Conservation (phyloP, 35 echinoderm and acorn worm species). For the Antedon bifida region DNA sequence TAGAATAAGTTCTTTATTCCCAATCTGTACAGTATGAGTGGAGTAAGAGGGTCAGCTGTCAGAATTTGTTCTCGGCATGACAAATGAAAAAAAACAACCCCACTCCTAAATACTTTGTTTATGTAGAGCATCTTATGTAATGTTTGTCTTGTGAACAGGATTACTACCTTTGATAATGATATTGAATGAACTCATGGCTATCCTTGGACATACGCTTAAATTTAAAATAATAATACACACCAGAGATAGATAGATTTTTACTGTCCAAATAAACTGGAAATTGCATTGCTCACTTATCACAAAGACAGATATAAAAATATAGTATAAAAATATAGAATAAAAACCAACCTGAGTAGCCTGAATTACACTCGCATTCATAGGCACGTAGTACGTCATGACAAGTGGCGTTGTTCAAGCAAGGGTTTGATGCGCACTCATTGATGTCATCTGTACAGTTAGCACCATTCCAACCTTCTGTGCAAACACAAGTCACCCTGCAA, state of each 20-base stretch:
- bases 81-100: too few relatives aligned
- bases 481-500: constrained; percentile 38
- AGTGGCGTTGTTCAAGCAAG: constrained; percentile 46
- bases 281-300: too few relatives aligned
- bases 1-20: background rate
- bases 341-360: constrained; percentile 31
- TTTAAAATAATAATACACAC: too few relatives aligned
- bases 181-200: too few relatives aligned
- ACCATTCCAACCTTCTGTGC: constrained; percentile 40
- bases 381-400: constrained; percentile 28
- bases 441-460: constrained; percentile 33
- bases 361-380: constrained; percentile 35
- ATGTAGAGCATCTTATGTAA: too few relatives aligned
- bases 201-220: too few relatives aligned
- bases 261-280: too few relatives aligned
- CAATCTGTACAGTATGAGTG: background rate
- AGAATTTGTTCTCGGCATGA: background rate
- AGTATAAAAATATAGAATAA: background rate
- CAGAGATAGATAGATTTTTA: too few relatives aligned
- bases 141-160: too few relatives aligned
- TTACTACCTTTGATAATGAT: too few relatives aligned
- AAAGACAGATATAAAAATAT: too few relatives aligned
- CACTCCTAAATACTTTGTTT: too few relatives aligned
- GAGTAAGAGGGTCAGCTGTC: background rate
- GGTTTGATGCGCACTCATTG: constrained; percentile 22